phyloP scores from a whole-genome alignment of 1,140 invertebrate species.

The Lordiphosa mommai region DNA sequence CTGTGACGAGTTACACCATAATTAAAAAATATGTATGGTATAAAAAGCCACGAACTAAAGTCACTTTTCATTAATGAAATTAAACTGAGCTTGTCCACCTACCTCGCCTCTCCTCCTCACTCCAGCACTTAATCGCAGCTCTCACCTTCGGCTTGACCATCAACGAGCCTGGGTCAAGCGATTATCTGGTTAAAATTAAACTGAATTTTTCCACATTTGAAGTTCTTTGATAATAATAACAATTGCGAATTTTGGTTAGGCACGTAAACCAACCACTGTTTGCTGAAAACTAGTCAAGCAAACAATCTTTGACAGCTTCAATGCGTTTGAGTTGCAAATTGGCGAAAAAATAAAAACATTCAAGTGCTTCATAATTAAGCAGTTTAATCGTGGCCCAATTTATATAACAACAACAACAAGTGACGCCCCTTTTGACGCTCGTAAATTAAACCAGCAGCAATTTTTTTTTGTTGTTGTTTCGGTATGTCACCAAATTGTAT shows the following conservation, averaged over 20 bases:
- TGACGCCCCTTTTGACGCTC: conserved; percentile 49
- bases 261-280: conserved; percentile 30
- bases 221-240: conserved; percentile 33
- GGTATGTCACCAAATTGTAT: conserved; percentile 64
- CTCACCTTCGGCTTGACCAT: conserved; percentile 22
- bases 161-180: conserved; percentile 26
- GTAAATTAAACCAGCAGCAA: conserved; percentile 49
- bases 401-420: conserved; percentile 20
- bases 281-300: conserved; percentile 32
- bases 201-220: conserved; percentile 28
- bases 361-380: conserved; percentile 61
- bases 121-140: conserved; percentile 3
- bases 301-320: conserved; percentile 57
- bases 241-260: conserved; percentile 43
- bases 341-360: conserved; percentile 48
- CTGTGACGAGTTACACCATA: conserved; percentile 34
- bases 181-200: conserved; percentile 39
- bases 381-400: conserved; percentile 32
- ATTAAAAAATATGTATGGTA: neutral
- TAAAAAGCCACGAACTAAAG: too few species aligned
- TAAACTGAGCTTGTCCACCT: conserved; percentile 21
- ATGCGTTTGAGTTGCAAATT: conserved; percentile 28
- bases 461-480: conserved; percentile 19
- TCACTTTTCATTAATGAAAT: conserved; percentile 54
- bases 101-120: neutral